These are phyloP conservation scores for Pristionchus fissidentatus DNA, from an alignment of 2,888 invertebrate genomes.

Conservation along the genomic window DNA sequence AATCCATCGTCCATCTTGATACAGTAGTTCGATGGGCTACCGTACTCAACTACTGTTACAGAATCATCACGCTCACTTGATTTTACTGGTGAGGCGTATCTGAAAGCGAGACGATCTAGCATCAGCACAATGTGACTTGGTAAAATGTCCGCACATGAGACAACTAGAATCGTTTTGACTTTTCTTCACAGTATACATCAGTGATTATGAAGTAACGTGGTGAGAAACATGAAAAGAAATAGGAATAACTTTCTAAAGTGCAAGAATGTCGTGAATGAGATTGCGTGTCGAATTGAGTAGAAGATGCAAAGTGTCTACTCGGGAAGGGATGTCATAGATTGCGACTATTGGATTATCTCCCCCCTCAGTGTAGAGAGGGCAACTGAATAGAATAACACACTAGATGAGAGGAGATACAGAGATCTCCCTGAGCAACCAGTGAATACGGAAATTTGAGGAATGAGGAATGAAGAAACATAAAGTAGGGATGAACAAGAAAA, in stretches of 20 bases:
- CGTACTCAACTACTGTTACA: too few relatives aligned
- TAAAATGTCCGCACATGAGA: too few relatives aligned
- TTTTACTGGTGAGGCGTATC: background rate
- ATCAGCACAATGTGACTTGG: too few relatives aligned
- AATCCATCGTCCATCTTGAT: constrained; percentile 19
- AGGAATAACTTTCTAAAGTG: background rate
- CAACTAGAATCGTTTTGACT: too few relatives aligned
- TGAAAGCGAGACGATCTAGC: too few relatives aligned
- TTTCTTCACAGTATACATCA: too few relatives aligned
- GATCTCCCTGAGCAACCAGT: background rate
- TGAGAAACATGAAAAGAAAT: too few relatives aligned
- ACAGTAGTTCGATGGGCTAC: background rate
- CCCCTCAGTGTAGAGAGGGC: background rate
- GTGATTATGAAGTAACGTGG: too few relatives aligned
- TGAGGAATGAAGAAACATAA: background rate
- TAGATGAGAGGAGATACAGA: background rate
- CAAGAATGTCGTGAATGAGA: background rate
- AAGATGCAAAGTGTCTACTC: too few relatives aligned
- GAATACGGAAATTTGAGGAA: background rate
- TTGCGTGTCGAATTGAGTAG: background rate
- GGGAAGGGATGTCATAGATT: background rate
- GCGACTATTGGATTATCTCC: background rate
- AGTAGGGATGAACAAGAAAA: background rate
- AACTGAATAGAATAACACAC: background rate
- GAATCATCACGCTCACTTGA: background rate